Evolutionary conservation across 1,140 invertebrate genomes (phyloP).

Genomic region (Apis laboriosa): DNA sequence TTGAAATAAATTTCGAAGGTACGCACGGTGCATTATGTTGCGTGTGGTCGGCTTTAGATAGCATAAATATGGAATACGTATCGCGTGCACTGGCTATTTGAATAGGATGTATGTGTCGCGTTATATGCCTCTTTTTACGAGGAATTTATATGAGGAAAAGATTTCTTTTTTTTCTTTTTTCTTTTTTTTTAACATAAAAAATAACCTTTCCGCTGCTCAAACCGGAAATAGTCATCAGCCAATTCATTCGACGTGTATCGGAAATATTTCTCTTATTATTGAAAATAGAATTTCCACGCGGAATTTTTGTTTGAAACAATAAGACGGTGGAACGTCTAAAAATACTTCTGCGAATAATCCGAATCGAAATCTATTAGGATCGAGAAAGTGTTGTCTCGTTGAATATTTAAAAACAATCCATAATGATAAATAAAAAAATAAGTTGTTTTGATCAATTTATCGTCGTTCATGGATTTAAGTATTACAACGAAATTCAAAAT

Average conservation of each 20-base stretch:
- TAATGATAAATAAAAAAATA: neutral
- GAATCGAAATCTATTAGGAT: neutral
- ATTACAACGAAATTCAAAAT: too few species aligned
- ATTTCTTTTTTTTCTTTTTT: neutral
- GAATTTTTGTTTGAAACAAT: neutral
- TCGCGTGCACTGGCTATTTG: neutral
- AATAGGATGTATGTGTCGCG: conserved; percentile 5
- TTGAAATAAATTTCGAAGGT: conserved; percentile 21
- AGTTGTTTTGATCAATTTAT: neutral
- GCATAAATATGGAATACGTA: conserved; percentile 26
- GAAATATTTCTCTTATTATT: neutral
- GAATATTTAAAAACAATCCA: neutral
- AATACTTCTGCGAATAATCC: neutral
- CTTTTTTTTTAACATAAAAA: neutral
- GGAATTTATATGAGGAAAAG: conserved; percentile 43
- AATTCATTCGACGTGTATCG: neutral
- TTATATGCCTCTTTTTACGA: conserved; percentile 5
- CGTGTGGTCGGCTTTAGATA: conserved; percentile 12
- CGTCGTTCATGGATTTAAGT: too few species aligned
- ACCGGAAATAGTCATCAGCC: neutral
- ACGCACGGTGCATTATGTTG: neutral
- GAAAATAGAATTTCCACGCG: too few species aligned
- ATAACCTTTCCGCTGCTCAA: neutral
- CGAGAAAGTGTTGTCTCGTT: too few species aligned
- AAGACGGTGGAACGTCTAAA: neutral